A percentile compares a stretch with the other conserved stretches of the same genome.
These are phyloP conservation scores for Naja naja DNA, from an alignment of 2,113 vertebrate genomes.

Conservation along the genomic window DNA sequence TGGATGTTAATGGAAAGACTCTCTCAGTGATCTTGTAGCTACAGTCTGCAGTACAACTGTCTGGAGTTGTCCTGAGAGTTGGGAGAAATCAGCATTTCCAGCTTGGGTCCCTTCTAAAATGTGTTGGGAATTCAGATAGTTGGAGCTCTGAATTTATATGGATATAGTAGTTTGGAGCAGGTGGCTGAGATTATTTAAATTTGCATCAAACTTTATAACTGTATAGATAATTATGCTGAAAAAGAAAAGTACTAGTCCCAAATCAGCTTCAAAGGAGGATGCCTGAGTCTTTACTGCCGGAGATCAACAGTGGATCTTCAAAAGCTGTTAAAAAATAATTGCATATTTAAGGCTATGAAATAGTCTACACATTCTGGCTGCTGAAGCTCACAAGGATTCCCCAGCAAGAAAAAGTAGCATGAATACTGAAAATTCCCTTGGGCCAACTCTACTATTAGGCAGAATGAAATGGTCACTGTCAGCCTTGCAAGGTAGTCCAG, in stretches of 20 bases:
- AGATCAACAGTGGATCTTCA: not conserved
- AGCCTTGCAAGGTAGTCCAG: not conserved
- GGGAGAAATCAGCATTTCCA: not conserved
- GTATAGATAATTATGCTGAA: not conserved
- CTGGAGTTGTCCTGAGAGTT: not conserved
- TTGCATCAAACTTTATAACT: not conserved
- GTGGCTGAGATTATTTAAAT: not conserved
- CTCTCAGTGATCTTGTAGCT: not conserved
- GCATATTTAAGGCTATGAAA: not conserved
- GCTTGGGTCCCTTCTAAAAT: not conserved
- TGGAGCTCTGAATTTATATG: not conserved
- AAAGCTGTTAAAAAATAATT: not conserved
- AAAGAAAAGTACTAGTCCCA: not conserved
- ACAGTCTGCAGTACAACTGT: not conserved
- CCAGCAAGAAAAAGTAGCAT: too few species aligned
- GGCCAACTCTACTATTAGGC: not conserved
- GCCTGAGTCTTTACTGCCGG: not conserved
- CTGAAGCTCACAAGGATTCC: too few species aligned
- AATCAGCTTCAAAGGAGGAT: not conserved
- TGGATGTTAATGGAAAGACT: not conserved
- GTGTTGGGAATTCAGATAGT: not conserved
- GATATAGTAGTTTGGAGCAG: not conserved
- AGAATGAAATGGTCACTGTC: not conserved
- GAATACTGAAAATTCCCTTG: not conserved
- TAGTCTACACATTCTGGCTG: too few species aligned